Evolutionary conservation across 53 echinoderm and acorn worm species (phyloP).

Genomic region (Echinometra lucunter): DNA sequence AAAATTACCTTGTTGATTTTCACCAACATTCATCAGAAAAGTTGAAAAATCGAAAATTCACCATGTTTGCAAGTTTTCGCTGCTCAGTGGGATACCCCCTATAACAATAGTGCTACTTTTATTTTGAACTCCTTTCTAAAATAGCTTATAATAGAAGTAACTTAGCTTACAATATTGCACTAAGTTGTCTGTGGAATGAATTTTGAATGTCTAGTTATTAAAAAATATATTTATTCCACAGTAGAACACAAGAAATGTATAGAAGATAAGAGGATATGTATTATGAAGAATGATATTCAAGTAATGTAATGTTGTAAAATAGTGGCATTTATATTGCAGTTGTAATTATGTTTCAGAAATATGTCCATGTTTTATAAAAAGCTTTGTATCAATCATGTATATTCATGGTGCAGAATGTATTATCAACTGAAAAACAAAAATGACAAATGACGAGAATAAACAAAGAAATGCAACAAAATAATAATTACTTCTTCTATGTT

Average conservation of each 20-base stretch:
- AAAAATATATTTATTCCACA: not conserved
- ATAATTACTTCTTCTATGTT: not conserved
- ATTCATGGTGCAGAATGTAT: constrained; percentile 1
- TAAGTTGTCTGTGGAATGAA: not conserved
- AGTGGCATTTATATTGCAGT: not conserved
- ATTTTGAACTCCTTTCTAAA: not conserved
- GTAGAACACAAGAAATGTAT: not conserved
- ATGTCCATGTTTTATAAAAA: constrained; percentile 31
- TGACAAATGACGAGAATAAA: not conserved
- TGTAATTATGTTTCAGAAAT: not conserved
- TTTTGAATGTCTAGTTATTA: not conserved
- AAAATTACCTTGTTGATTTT: no score
- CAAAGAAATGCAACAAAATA: not conserved
- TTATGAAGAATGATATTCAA: not conserved
- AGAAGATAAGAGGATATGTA: not conserved
- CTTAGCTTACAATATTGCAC: not conserved
- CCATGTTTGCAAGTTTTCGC: no score
- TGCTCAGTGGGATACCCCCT: no score
- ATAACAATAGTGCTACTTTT: not conserved
- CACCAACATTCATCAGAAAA: no score
- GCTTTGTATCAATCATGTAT: constrained; percentile 4
- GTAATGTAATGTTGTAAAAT: constrained; percentile 15
- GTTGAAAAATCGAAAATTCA: no score
- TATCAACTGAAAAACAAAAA: not conserved
- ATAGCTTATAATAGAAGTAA: not conserved